These are phyloP conservation scores for Agrotis clavis DNA, from an alignment of 2,888 invertebrate genomes.

Conservation along the genomic window DNA sequence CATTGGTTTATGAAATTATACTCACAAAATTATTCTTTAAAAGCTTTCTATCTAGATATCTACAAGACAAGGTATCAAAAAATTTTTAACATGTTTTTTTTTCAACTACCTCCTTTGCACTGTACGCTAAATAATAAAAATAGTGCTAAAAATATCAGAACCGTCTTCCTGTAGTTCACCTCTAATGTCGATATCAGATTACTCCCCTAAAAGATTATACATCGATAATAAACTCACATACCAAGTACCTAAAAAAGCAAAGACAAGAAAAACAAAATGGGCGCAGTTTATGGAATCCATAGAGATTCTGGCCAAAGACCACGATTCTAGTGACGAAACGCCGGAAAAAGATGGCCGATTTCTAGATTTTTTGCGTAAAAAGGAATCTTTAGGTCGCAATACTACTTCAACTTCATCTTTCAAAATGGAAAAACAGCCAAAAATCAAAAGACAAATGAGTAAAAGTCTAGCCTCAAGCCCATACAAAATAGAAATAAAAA, in stretches of 20 bases:
- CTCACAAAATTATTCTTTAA: slow-evolving; percentile 32
- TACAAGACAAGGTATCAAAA: slow-evolving; percentile 49
- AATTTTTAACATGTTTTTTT: slow-evolving; percentile 18
- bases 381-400: slow-evolving; percentile 69
- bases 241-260: slow-evolving; percentile 45
- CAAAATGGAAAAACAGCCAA: slow-evolving; percentile 50
- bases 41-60: slow-evolving; percentile 20
- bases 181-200: slow-evolving; percentile 78
- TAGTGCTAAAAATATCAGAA: slow-evolving; percentile 65
- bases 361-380: slow-evolving; percentile 76
- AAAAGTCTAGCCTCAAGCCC: slow-evolving; percentile 82
- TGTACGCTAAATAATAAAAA: slow-evolving; percentile 33
- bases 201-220: slow-evolving; percentile 69
- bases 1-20: slow-evolving; percentile 25
- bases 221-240: slow-evolving; percentile 43
- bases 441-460: slow-evolving; percentile 60
- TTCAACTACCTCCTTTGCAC: slow-evolving; percentile 33
- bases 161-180: slow-evolving; percentile 72
- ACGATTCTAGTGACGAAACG: slow-evolving; percentile 75
- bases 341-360: slow-evolving; percentile 73
- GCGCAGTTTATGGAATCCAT: slow-evolving; percentile 80
- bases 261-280: slow-evolving; percentile 74
- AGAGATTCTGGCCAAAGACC: slow-evolving; percentile 73
- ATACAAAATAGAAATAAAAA: slow-evolving; percentile 72
- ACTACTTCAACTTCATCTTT: slow-evolving; percentile 70